Conservation (phyloP, 2,888 invertebrate genomes). For the Vanessa cardui region DNA sequence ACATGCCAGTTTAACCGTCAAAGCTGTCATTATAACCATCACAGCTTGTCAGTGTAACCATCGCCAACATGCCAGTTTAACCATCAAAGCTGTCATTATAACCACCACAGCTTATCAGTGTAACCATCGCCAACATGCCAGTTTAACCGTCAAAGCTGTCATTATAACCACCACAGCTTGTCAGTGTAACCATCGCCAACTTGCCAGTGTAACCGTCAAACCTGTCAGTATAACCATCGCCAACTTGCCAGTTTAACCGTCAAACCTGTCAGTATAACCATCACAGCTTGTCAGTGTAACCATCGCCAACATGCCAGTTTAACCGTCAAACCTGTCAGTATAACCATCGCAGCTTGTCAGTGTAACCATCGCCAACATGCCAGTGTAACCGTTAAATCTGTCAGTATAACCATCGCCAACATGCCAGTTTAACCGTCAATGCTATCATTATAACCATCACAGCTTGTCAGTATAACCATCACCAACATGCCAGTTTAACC, state of each 20-base stretch:
- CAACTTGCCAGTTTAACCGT: neutral
- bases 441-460: slow-evolving; percentile 13
- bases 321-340: slow-evolving; percentile 3
- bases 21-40: slow-evolving; percentile 23
- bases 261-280: neutral
- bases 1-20: slow-evolving; percentile 23
- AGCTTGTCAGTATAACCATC: slow-evolving; percentile 6
- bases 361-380: neutral
- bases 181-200: slow-evolving; percentile 19
- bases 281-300: neutral
- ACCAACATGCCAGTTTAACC: neutral
- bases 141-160: slow-evolving; percentile 1
- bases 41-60: slow-evolving; percentile 28
- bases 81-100: slow-evolving; percentile 20
- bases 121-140: slow-evolving; percentile 9
- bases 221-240: neutral
- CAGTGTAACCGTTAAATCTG: slow-evolving; percentile 8
- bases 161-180: slow-evolving; percentile 25
- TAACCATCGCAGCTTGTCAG: slow-evolving; percentile 7
- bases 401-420: neutral
- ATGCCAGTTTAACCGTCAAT: slow-evolving; percentile 5
- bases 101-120: slow-evolving; percentile 18
- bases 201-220: neutral
- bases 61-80: slow-evolving; percentile 22
- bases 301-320: slow-evolving; percentile 1